Base-by-base conservation (phyloP, 2,113 vertebrate species). In the Osmerus eperlanus region DNA sequence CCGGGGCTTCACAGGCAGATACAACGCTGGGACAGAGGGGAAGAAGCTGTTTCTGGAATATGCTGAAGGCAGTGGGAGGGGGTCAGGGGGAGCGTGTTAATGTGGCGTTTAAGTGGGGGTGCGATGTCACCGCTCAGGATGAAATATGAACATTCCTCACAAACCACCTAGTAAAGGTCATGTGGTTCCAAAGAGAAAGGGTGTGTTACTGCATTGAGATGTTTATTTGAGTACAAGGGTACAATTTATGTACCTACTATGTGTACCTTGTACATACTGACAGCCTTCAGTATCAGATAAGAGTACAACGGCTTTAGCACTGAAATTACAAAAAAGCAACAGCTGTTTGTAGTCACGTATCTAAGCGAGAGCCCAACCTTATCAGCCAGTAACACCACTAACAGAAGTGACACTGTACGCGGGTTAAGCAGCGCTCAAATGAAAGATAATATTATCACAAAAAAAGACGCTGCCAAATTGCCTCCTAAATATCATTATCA, bases 91-190 rank as follows among this genome's bases (percentile, higher is more conserved):
- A 4, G 29, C 4, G 71, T 71, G 32, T 78, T 79, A 80, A 81
- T 71, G 74, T 78, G 70, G 71, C 60, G 70, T 67, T 75, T 79
- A 81, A 78, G 59, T 69, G 65, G 68, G 47, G 65, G 76, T 74
- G 81, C 75, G 78, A 81, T 80, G 73, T 68, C 62, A 70, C 70
- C 77, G 69, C 67, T 79, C 53, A 73, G 68, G 56, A 72, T 64
- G 66, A 70, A 78, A 79, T 67, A 74, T 68, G 68, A 71, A n/a
- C 64, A 67, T 56, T 74, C 65, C 47, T 56, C 63, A 28, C 25
- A 66, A 65, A 73, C 25, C 63, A 11, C 29, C 55, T 54, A 56
- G 55, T 4, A 56, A 56, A 47, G 41, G 41, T 47, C 41, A 47
- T 12, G 41, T 11, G 41, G 41, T 47, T 47, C 41, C 41, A 47